A percentile compares a stretch with the other conserved stretches of the same genome.
These are phyloP conservation scores for Labrus mixtus DNA, from an alignment of 2,113 vertebrate genomes.

Conservation along the genomic window DNA sequence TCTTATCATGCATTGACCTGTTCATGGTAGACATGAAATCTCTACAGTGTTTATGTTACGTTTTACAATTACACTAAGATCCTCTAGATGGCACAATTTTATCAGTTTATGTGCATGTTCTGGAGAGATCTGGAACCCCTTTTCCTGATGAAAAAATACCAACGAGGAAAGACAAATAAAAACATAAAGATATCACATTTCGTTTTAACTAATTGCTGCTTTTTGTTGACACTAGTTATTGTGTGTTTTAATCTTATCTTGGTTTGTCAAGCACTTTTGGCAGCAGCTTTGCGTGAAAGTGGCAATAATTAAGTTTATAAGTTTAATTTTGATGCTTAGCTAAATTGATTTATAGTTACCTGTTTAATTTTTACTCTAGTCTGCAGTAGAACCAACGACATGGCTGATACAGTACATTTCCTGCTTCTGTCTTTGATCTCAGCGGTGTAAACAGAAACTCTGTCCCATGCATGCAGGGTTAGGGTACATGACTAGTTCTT, in stretches of 20 bases:
- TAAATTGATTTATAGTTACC: too few relatives aligned
- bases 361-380: too few relatives aligned
- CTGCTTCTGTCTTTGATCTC: conserved; percentile 81
- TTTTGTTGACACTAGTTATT: too few relatives aligned
- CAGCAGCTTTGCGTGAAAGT: too few relatives aligned
- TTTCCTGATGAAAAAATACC: not conserved
- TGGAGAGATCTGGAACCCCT: not conserved
- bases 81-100: conserved; percentile 35
- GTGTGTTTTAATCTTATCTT: too few relatives aligned
- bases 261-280: too few relatives aligned
- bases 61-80: conserved; percentile 6
- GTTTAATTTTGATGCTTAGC: too few relatives aligned
- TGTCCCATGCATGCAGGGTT: conserved; percentile 72
- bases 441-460: conserved; percentile 84
- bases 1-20: not conserved
- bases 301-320: too few relatives aligned
- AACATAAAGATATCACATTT: not conserved
- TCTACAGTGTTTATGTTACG: not conserved
- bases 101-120: not conserved
- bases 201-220: not conserved
- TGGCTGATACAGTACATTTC: conserved; percentile 75
- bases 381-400: too few relatives aligned
- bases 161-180: not conserved
- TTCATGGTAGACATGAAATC: not conserved
- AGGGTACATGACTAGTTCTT: conserved; percentile 34